A percentile compares a stretch with the other conserved stretches of the same genome.
Conservation (phyloP, 2,113 vertebrate genomes). For the Dromiciops gliroides region DNA sequence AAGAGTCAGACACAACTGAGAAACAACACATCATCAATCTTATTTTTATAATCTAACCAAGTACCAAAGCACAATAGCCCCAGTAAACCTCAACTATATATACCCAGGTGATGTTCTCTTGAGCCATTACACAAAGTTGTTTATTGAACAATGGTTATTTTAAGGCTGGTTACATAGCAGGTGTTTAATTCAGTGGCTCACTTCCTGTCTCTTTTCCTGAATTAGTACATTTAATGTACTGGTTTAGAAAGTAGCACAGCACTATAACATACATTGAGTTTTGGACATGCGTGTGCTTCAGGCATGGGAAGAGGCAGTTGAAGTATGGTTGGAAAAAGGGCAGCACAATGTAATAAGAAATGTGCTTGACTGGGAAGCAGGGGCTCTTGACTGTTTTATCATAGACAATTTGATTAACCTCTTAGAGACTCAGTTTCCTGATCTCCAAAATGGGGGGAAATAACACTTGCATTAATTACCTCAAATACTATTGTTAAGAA, state of each 20-base stretch:
- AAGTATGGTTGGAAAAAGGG: not conserved
- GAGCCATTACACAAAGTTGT: not conserved
- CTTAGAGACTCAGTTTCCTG: no score
- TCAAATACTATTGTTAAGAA: no score
- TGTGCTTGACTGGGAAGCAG: not conserved
- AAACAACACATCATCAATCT: no score
- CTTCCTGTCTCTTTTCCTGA: slow-evolving; percentile 7
- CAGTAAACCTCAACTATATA: not conserved
- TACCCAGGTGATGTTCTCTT: not conserved
- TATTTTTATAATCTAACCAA: not conserved
- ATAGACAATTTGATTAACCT: no score
- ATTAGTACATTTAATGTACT: not conserved
- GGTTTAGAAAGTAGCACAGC: not conserved
- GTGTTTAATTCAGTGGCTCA: not conserved
- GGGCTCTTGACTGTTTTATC: no score
- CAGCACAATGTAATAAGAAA: not conserved
- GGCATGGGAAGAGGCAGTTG: not conserved
- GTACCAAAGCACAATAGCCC: not conserved
- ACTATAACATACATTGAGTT: not conserved
- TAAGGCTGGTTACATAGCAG: not conserved
- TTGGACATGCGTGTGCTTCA: slow-evolving; percentile 1
- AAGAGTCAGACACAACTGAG: no score
- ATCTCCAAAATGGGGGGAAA: no score
- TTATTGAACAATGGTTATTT: slow-evolving; percentile 10
- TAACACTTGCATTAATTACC: no score